Conservation (phyloP, 1,140 invertebrate species). For the Pseudomyrmex sp. region DNA sequence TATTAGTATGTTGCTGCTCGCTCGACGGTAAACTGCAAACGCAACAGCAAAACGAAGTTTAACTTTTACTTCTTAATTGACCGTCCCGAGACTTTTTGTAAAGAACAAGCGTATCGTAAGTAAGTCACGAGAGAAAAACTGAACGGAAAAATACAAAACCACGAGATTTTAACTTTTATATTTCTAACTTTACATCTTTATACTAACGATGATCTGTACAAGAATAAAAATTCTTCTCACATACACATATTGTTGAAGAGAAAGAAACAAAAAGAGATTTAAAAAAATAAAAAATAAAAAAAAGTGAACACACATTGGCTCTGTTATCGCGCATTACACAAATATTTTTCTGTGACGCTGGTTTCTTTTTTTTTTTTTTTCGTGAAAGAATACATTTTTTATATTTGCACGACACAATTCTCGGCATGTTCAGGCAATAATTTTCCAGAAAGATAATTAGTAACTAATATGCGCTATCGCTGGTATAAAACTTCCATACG, state of each 20-base stretch:
- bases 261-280: too few species aligned
- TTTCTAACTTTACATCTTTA: too few species aligned
- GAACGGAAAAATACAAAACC: background rate
- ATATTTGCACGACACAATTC: conserved; percentile 7
- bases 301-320: background rate
- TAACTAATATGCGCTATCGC: background rate
- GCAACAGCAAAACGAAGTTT: background rate
- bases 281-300: too few species aligned
- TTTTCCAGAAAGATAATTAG: conserved; percentile 29
- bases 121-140: background rate
- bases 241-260: too few species aligned
- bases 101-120: background rate
- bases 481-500: background rate
- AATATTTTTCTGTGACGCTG: conserved; percentile 4
- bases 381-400: conserved; percentile 15
- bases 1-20: conserved; percentile 11
- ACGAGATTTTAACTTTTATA: background rate
- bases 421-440: background rate
- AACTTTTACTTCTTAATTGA: conserved; percentile 17
- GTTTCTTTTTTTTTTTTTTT: background rate
- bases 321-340: conserved; percentile 23
- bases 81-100: background rate
- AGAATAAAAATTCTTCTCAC: too few species aligned
- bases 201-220: too few species aligned
- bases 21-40: conserved; percentile 13